phyloP scores from a whole-genome alignment of 2,888 invertebrate species.

The Heliconius cydno region DNA sequence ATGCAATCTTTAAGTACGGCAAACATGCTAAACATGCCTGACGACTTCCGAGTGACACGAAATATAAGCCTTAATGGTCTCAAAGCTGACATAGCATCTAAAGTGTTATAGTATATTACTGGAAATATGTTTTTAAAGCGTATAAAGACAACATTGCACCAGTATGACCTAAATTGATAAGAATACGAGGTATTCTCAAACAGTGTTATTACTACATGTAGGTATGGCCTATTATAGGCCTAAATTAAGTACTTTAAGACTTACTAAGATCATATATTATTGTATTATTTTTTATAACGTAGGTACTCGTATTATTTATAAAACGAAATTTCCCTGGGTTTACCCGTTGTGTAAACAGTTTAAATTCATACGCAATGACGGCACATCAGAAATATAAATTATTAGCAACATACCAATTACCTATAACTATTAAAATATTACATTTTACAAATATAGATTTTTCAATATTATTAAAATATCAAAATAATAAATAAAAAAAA shows the following conservation, averaged over 20 bases:
- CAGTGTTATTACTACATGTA: constrained; percentile 50
- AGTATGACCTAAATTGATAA: constrained; percentile 77
- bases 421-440: neutral
- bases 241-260: constrained; percentile 47
- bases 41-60: constrained; percentile 3
- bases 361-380: neutral
- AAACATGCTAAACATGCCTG: neutral
- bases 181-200: constrained; percentile 63
- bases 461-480: neutral
- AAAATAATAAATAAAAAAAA: neutral
- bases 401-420: neutral
- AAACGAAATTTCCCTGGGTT: neutral
- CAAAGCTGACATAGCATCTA: constrained; percentile 1
- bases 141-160: constrained; percentile 70
- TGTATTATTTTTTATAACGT: constrained; percentile 10
- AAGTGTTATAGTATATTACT: neutral
- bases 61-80: constrained; percentile 1
- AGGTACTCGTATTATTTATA: neutral
- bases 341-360: neutral
- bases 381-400: neutral
- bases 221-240: constrained; percentile 48
- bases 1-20: neutral
- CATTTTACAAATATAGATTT: neutral
- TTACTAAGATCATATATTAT: neutral
- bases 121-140: constrained; percentile 22